Evolutionary conservation across 2,797 vertebrate species (phyloP).

Genomic region (Enteromius argenteus): DNA sequence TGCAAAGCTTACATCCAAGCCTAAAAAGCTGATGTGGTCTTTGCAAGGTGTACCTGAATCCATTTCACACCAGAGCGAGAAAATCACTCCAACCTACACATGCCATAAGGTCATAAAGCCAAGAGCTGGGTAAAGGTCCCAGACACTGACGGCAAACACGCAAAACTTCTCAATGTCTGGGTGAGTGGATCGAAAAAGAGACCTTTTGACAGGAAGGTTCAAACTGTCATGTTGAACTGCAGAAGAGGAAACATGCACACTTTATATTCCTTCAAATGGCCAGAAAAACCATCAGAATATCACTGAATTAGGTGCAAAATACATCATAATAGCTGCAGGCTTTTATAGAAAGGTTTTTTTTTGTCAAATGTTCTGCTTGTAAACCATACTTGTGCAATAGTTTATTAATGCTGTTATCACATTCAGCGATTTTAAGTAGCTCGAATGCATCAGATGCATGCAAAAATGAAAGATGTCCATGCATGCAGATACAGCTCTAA

Average conservation of each 20-base stretch:
- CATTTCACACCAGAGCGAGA: background rate
- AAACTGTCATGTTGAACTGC: slow-evolving; percentile 16
- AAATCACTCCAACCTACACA: slow-evolving; percentile 2
- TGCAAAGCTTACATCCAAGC: background rate
- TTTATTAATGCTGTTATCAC: background rate
- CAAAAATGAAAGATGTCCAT: background rate
- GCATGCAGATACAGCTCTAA: background rate
- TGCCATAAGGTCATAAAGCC: background rate
- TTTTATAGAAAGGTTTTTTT: background rate
- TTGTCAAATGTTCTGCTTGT: background rate
- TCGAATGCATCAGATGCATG: background rate
- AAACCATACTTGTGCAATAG: background rate
- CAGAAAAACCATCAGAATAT: background rate
- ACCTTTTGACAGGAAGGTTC: background rate
- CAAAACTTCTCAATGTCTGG: background rate
- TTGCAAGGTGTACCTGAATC: background rate
- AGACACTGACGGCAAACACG: background rate
- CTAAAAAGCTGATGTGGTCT: background rate
- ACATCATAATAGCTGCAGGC: background rate
- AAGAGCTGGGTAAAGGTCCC: background rate
- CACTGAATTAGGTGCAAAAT: background rate
- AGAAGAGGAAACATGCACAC: background rate
- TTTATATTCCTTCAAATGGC: background rate
- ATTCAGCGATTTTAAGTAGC: background rate
- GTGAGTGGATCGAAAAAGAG: background rate